Conservation (phyloP, 2,888 invertebrate species). For the Venusia cambrica region DNA sequence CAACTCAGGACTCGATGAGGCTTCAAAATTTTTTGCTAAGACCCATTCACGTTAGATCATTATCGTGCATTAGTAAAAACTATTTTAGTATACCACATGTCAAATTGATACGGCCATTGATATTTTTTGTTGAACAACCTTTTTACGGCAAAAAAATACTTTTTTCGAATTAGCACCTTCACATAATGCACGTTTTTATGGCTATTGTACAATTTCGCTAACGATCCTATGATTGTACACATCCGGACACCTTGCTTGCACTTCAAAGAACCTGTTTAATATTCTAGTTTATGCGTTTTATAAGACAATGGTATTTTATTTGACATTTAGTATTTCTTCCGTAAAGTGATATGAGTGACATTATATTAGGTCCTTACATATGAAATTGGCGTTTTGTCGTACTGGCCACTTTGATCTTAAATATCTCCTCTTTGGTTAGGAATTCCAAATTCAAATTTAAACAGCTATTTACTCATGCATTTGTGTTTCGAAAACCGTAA, state of each 20-base stretch:
- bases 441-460: no score
- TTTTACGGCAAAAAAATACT: conserved; percentile 31
- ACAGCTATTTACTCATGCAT: no score
- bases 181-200: conserved; percentile 59
- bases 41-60: conserved; percentile 44
- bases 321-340: not conserved
- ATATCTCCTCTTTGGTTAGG: no score
- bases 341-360: no score
- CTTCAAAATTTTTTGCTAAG: conserved; percentile 25
- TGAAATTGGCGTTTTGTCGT: no score
- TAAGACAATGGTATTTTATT: not conserved
- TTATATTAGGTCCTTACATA: no score
- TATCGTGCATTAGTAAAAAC: conserved; percentile 58
- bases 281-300: conserved; percentile 22
- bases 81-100: conserved; percentile 54
- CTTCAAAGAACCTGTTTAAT: conserved; percentile 31
- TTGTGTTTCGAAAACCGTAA: no score
- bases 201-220: conserved; percentile 61
- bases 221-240: conserved; percentile 57
- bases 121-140: conserved; percentile 43
- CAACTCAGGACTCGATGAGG: conserved; percentile 11
- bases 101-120: conserved; percentile 57
- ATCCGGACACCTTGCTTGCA: conserved; percentile 53
- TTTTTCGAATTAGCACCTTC: conserved; percentile 65
- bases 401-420: no score